Evolutionary conservation across 2,113 vertebrate species (phyloP).

Genomic region (Spermophilus dauricus): DNA sequence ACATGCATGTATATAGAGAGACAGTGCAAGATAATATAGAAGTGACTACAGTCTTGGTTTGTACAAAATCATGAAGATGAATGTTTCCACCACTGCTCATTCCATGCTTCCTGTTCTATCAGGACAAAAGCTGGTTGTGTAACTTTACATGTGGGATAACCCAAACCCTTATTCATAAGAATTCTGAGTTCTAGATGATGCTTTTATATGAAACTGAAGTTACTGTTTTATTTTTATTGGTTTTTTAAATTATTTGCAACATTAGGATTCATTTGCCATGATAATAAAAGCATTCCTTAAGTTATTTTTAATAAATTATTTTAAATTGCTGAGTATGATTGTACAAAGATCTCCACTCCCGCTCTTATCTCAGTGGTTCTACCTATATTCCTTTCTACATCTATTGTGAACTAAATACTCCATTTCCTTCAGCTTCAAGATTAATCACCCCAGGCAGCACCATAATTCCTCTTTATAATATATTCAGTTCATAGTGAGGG

Average conservation of each 20-base stretch:
- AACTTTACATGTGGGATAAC: not conserved
- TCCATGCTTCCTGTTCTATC: not conserved
- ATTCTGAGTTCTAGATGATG: not conserved
- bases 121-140: not conserved
- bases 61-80: not conserved
- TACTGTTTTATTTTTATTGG: too few relatives aligned
- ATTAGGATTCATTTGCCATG: too few relatives aligned
- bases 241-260: too few relatives aligned
- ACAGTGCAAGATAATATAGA: not conserved
- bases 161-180: not conserved
- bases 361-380: not conserved
- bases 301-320: not conserved
- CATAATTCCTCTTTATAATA: conserved; percentile 17
- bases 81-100: not conserved
- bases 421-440: not conserved
- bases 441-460: not conserved
- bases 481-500: not conserved
- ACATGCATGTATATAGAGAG: not conserved
- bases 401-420: not conserved
- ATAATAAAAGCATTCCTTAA: not conserved
- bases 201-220: not conserved
- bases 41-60: not conserved
- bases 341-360: not conserved
- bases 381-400: not conserved
- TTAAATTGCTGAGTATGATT: not conserved